Base-by-base conservation (phyloP, 35 echinoderm and acorn worm genomes). In the Lytechinus pictus region DNA sequence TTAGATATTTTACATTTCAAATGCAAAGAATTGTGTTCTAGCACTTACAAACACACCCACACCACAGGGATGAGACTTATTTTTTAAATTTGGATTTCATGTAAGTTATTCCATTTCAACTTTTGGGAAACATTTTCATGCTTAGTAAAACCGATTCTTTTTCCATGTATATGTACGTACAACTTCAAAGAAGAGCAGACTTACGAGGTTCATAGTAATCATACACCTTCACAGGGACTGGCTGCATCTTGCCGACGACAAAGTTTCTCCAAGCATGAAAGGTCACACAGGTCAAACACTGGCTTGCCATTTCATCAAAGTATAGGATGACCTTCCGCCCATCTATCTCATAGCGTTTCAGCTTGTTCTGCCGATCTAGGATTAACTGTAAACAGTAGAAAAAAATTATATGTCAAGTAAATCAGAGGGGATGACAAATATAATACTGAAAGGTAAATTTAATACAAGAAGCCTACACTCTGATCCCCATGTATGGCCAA, bases 191-290 rank as follows among this genome's bases (percentile, higher is more conserved):
- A 79, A 71, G 7, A 16, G 21, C 66, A 28, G 52, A 98, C 98
- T 97, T 94, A 99, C 98, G 95, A 89, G 98, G 98, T 61, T 99
- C 98, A 89, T 99, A 99, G 72, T 99, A 99, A 94, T 99, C 98
- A 89, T 99, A 99, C 4, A 99, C 96, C 86, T 97, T 97, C 54
- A 97, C 98, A 9, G 98, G 97, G n/a, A 99, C 98, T 21, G 98
- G 87, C 16, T 98, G 95, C n/a, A 96, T 90, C 54, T 98, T 99
- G 28, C 98, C 96, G 4, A 98, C 97, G 9, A 97, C 93, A 86
- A 96, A 96, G 52, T 99, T 96, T 55, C 95, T 91, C 55, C 94
- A 97, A 10, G 97, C 97, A 28, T 97, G 87, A 66, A 99, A 99
- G 28, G 61, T 94, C 19, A 99, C 94, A 72, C 98, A 99, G 27